These are phyloP conservation scores for Lamellibrachia luymesi DNA, from an alignment of 1,140 invertebrate species.

Conservation along the genomic window DNA sequence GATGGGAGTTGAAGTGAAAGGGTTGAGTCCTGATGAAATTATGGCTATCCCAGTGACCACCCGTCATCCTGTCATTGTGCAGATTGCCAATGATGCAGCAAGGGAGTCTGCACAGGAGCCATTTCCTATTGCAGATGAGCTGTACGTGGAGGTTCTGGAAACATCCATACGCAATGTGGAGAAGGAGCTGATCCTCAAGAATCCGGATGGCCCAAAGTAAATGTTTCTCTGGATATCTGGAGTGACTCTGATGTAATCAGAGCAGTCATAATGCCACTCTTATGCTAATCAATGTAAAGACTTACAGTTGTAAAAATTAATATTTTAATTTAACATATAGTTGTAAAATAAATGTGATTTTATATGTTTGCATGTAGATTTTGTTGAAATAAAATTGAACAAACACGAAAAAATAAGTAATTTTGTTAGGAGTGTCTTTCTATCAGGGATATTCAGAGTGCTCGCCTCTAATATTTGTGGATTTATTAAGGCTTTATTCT, in stretches of 20 bases:
- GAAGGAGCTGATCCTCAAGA: neutral
- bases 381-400: no score
- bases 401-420: no score
- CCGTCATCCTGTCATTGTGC: neutral
- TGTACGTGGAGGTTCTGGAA: neutral
- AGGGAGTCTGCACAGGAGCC: neutral
- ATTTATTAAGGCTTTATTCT: neutral
- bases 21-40: constrained; percentile 18
- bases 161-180: neutral
- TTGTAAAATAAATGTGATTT: no score
- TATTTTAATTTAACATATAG: no score
- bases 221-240: neutral
- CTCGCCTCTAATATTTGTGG: no score
- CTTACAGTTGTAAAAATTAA: no score
- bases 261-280: no score
- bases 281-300: no score
- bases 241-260: neutral
- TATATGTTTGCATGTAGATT: no score
- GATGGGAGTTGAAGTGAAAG: constrained; percentile 12
- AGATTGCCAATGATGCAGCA: neutral
- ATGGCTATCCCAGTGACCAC: neutral
- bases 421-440: no score
- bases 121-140: neutral
- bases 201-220: neutral
- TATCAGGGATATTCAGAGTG: no score